Evolutionary conservation across 1,140 invertebrate genomes (phyloP), one percentile per base, ranked within the genome.

Genomic region (Drosophila fuyamai): DNA sequence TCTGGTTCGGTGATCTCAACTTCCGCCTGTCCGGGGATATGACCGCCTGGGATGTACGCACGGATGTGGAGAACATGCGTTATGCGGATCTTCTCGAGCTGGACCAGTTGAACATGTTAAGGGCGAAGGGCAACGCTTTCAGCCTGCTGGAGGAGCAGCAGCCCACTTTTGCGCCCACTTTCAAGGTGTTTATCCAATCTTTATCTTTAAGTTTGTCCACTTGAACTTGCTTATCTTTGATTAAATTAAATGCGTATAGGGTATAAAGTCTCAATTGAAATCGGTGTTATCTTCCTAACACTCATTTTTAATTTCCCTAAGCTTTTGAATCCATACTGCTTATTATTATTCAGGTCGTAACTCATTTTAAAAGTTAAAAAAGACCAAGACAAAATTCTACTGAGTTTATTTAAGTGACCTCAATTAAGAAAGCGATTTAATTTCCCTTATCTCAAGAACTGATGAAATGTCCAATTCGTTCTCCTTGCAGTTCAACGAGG

Each of bases 1-100:
- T 99, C 92, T 99, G 97, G 97, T 95, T 98, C 78, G 98, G 98
- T 3, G 98, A 99, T 90, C 93, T 99, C 5, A 99, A 99, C 92
- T 99, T 99, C 93, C 95, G 98, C 0, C 93, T 98, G 1, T 92
- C 95, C 6, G 95, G 95, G 41, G 93, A 94, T 1, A 93, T 95
- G 71, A 94, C 94, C 1, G 94, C 95, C 1, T 93, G 95, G 76
- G 95, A 96, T 82, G 97, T 98, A n/a, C 94, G 95, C 5, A 92
- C 93, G 7, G 73, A 94, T 2, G 93, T 98, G 13, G 94, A 95
- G 53, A 95, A 95, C 46, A 95, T 95, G 58, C 94, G 96, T 48
- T 94, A 96, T 5, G 92, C 94, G 16, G 79, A 94, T 6, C 91
- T 98, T 0, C 92, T 97, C 14, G 93, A 94, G 63, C 93, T 95